Evolutionary conservation across 1,140 invertebrate genomes (phyloP), one percentile per base, ranked within the genome.

Genomic region (Rhyacophila brunnea): DNA sequence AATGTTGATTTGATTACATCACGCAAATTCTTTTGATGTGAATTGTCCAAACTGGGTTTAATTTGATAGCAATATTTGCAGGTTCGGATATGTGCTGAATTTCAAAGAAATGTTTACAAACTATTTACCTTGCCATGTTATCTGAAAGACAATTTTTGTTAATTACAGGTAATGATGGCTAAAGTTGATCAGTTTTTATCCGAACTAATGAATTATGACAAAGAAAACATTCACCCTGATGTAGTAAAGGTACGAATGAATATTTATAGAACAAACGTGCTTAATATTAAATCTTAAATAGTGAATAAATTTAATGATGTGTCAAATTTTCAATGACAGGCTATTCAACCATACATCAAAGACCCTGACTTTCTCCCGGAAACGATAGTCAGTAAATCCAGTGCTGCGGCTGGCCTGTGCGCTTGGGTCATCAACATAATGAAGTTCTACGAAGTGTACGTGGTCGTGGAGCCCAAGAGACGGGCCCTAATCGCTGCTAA

Each of bases 341-440:
- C 63, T 17, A 65, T 65, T 34, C 58, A 65, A 45, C 63, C 75
- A 5, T 79, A 77, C 68, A 80, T 80, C 2, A 77, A 84, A 68
- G 78, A 83, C 67, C 81, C 85, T 40, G 92, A 95, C 58, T 97
- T 98, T 70, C 85, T 89, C 58, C 88, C 93, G 0, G 91, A 95
- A 15, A 86, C 91, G 49, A 90, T 98, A 62, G 73, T 84, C 56
- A 81, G 84, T 0, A 96, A 96, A 77, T 97, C 94, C 1, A 82
- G 85, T 44, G 95, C 95, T 34, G 95, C 95, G 15, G 90, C 91
- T 49, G 94, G 90, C 50, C 75, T 98, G 0, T 97, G 93, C 69
- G 88, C 92, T 9, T 98, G 95, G 93, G 93, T 94, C 0, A 90
- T 95, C 51, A 97, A 97, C 72, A 95, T 98, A 62, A 82, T 92